Base-by-base conservation (phyloP, 2,888 invertebrate species). In the Nematopogon swammerdamellus region DNA sequence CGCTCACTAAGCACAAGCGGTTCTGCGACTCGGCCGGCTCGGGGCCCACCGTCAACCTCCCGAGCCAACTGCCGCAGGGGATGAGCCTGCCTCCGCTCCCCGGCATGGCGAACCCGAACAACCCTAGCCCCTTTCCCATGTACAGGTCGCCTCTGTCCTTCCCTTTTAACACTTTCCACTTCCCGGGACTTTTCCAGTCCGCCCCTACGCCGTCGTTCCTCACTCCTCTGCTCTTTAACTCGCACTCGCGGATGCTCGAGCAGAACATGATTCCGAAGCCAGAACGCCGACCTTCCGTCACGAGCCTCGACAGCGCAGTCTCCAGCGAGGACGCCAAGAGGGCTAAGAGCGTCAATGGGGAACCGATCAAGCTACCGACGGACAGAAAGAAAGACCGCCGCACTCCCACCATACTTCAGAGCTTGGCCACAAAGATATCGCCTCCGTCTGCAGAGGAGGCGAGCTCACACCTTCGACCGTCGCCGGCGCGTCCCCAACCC, bases 1-100 rank as follows among this genome's bases (percentile, higher is more conserved):
- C 95, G 20, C 82, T 98, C 47, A 88, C 94, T 56, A 98, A 98
- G 65, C 98, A 98, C 72, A 95, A 96, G 75, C 83, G 96, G 57
- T 96, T 95, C 77, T 98, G 97, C 72, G 97, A 97, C 69, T 91
- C 94, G 2, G 86, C 89, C 20, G 64, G 76, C 51, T 70, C 82
- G 19, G 76, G 83, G 47, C 64, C 68, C 50, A 64, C 68, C 58
- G 69, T 73, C 50, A 66, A 80, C 62, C 74, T 80, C 53, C 59
- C 82, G 65, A 64, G 82, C 60, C 67, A 72, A 54, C 63, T 77
- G 56, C 65, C 72, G 2, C 79, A 72, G 56, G 71, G 74, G 29
- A 54, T 79, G 14, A 63, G 73, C 1, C 77, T 75, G 55, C 66
- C 77, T 1, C 57, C 69, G 10, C 54, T 80, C 49, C 65, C 71